Conservation (phyloP, 2,113 vertebrate genomes). For the Indri indri region DNA sequence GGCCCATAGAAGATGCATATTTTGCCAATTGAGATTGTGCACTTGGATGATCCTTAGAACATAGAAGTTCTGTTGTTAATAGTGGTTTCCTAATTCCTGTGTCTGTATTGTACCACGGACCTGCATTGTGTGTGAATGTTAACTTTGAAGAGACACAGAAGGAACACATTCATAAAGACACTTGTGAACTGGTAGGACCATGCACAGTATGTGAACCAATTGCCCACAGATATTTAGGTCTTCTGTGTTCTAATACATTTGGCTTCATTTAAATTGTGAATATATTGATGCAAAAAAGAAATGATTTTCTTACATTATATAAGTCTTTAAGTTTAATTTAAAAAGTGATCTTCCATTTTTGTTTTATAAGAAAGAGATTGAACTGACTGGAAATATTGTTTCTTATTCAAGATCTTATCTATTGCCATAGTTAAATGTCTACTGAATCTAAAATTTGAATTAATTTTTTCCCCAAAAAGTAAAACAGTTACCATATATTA, state of each 20-base stretch:
- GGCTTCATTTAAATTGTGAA: not conserved
- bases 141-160: constrained; percentile 7
- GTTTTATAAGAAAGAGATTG: not conserved
- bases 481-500: not conserved
- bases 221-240: not conserved
- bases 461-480: not conserved
- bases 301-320: not conserved
- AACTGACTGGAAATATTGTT: not conserved
- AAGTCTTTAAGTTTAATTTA: not conserved
- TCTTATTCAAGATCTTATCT: not conserved
- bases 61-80: not conserved
- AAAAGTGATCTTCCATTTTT: constrained; percentile 32
- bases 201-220: not conserved
- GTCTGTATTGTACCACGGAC: not conserved
- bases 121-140: not conserved
- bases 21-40: not conserved
- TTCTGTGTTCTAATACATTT: not conserved
- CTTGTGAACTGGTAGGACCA: not conserved
- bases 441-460: not conserved
- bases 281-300: not conserved
- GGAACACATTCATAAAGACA: not conserved
- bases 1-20: not conserved
- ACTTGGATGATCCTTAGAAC: not conserved
- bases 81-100: not conserved
- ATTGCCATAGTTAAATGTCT: not conserved